Evolutionary conservation across 2,797 vertebrate species (phyloP), one percentile per base, ranked within the genome.

Genomic region (Cuniculus paca): DNA sequence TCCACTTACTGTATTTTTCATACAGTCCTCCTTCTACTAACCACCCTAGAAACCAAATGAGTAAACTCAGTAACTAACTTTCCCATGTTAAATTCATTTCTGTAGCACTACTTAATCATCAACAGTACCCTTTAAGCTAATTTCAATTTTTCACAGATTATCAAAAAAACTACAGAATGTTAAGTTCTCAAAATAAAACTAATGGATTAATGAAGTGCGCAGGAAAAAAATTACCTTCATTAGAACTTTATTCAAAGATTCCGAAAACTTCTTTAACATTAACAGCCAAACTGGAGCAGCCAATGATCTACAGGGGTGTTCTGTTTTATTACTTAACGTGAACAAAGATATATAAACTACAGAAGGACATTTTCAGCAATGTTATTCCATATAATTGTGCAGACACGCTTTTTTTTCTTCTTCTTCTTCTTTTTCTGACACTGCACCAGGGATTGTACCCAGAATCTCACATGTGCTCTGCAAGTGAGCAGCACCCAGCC

Each of bases 131-230:
- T 75, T 82, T 34, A 22, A 48, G 8, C 60, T 89, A 91, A 96
- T 68, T 87, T 31, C 65, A 91, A 91, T 87, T 85, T 78, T 83
- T 9, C 65, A 89, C 36, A 92, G 24, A 93, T 16, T 17, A 72
- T 39, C 26, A 77, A 93, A 26, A 93, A 91, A 65, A 61, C 0
- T 31, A 5, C 24, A 80, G 88, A 96, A 91, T 34, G 48, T 16
- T 54, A 89, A 58, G 24, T 93, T 50, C 70, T 74, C 80, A 91
- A 95, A 86, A 83, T 39, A 93, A 88, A 95, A 91, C 82, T 78
- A 88, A 1, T 24, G 4, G 24, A 54, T 72, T 70, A 77, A 83
- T 52, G 6, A 97, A 90, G 88, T 45, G 36, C 42, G 28, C 28
- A 91, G 36, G 19, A 94, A 92, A 39, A 86, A 96, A 87, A 48